Evolutionary conservation across 30 jellyfish, hydroid and myxozoan genomes (phyloP).

Genomic region (Turritopsis dohrnii): DNA sequence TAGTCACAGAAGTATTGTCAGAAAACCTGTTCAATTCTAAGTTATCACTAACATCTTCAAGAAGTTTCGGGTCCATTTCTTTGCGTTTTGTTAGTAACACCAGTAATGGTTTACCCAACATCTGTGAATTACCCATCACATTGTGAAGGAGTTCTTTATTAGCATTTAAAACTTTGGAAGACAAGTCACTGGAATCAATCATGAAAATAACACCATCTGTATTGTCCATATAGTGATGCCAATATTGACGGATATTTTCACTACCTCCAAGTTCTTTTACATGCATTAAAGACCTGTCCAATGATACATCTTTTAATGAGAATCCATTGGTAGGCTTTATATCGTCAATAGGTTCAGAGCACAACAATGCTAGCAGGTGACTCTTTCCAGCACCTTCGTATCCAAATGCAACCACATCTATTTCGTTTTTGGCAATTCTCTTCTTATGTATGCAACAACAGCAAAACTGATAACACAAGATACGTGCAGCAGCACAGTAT

Average conservation of each 20-base stretch:
- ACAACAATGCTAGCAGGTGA: slow-evolving; percentile 29
- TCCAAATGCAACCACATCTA: slow-evolving; percentile 25
- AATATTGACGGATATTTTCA: slow-evolving; percentile 17
- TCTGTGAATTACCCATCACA: neutral
- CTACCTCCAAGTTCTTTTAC: slow-evolving; percentile 41
- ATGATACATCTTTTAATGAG: slow-evolving; percentile 33
- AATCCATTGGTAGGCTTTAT: slow-evolving; percentile 33
- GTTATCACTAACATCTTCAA: neutral
- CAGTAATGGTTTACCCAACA: slow-evolving; percentile 17
- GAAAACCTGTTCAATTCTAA: slow-evolving; percentile 20
- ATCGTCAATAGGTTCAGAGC: slow-evolving; percentile 20
- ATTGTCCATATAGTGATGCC: slow-evolving; percentile 28
- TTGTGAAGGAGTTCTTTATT: neutral
- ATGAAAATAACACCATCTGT: slow-evolving; percentile 30
- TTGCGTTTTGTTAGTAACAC: slow-evolving; percentile 12
- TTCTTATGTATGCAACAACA: slow-evolving; percentile 39
- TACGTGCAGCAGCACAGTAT: slow-evolving; percentile 30
- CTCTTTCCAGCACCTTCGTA: slow-evolving; percentile 31
- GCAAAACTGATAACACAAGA: slow-evolving; percentile 35
- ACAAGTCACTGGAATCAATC: slow-evolving; percentile 17
- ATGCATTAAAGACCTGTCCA: slow-evolving; percentile 16
- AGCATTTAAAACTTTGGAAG: neutral
- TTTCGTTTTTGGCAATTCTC: slow-evolving; percentile 7
- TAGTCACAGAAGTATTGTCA: slow-evolving; percentile 1
- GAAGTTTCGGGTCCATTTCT: neutral